Percentiles rank a stretch among this genome's conserved stretches.
phyloP scores from a whole-genome alignment of 1,140 invertebrate species.

The Lepidurus arcticus region DNA sequence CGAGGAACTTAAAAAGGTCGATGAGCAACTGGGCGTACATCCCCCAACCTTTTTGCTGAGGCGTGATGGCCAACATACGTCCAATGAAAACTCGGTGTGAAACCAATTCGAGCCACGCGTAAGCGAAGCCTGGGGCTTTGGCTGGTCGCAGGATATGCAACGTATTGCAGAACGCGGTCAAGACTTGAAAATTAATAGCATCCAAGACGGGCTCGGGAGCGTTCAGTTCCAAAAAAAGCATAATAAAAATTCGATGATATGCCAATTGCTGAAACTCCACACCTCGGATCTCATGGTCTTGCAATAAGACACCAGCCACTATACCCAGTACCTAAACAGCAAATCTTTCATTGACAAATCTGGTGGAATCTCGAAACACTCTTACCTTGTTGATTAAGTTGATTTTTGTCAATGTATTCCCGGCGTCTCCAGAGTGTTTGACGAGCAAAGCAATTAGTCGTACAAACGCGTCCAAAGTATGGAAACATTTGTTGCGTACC shows the following conservation, averaged over 20 bases:
- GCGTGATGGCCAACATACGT: conserved; percentile 81
- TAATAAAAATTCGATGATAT: conserved; percentile 95
- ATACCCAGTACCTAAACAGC: conserved; percentile 70
- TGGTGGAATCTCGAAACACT: background rate
- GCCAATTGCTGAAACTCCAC: conserved; percentile 93
- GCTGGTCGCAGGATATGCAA: conserved; percentile 84
- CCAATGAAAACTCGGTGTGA: conserved; percentile 95
- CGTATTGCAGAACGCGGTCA: conserved; percentile 86
- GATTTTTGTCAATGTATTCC: conserved; percentile 87
- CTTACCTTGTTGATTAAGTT: conserved; percentile 90
- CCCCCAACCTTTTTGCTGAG: conserved; percentile 68
- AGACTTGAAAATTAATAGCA: conserved; percentile 81
- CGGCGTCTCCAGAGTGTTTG: conserved; percentile 86
- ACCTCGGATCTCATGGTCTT: conserved; percentile 82
- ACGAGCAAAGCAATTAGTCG: conserved; percentile 88
- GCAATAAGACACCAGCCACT: conserved; percentile 85
- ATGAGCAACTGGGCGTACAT: conserved; percentile 87
- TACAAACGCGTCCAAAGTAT: conserved; percentile 92
- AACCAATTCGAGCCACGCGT: conserved; percentile 95
- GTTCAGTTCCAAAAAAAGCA: conserved; percentile 94
- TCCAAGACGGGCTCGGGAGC: conserved; percentile 86
- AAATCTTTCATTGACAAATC: background rate
- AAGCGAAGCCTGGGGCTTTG: conserved; percentile 94
- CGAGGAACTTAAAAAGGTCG: conserved; percentile 92
- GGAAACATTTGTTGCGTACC: conserved; percentile 84